These are phyloP conservation scores for Mylabris phalerata DNA, from an alignment of 1,140 invertebrate species.

Conservation along the genomic window DNA sequence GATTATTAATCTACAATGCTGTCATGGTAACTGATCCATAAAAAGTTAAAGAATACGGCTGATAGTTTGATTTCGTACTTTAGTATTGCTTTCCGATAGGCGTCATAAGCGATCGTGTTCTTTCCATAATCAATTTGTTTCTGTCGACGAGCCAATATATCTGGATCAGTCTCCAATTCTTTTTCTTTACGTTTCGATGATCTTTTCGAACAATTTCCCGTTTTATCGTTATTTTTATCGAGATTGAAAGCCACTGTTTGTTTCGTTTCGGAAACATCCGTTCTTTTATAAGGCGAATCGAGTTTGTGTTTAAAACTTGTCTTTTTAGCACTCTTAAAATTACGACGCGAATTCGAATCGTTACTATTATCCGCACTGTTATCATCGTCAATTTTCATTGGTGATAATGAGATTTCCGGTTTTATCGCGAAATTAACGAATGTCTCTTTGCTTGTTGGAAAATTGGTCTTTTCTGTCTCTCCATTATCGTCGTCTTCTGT, in stretches of 20 bases:
- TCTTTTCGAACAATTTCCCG: background rate
- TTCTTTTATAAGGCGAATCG: conserved; percentile 5
- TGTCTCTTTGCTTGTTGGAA: conserved; percentile 4
- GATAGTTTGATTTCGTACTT: conserved; percentile 51
- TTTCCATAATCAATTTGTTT: conserved; percentile 95
- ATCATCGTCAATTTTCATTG: conserved; percentile 6
- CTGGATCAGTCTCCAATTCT: conserved; percentile 66
- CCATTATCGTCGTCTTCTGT: conserved; percentile 1
- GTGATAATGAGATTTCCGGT: conserved; percentile 4
- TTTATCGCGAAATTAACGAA: conserved; percentile 13
- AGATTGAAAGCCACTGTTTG: conserved; percentile 1
- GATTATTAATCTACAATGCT: too few relatives aligned
- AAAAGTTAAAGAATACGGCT: background rate
- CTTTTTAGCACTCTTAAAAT: conserved; percentile 24
- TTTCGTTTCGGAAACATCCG: background rate
- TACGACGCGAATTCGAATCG: conserved; percentile 9
- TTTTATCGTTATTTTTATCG: background rate
- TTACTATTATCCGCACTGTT: background rate
- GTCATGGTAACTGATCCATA: conserved; percentile 31
- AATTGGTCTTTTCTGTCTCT: conserved; percentile 5
- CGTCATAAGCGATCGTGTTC: conserved; percentile 82
- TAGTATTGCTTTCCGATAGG: conserved; percentile 65
- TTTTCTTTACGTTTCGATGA: conserved; percentile 9
- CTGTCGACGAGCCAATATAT: conserved; percentile 66
- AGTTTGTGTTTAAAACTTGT: conserved; percentile 18